phyloP scores from a whole-genome alignment of 2,113 vertebrate species.

The Myanophis thanlyinensis region DNA sequence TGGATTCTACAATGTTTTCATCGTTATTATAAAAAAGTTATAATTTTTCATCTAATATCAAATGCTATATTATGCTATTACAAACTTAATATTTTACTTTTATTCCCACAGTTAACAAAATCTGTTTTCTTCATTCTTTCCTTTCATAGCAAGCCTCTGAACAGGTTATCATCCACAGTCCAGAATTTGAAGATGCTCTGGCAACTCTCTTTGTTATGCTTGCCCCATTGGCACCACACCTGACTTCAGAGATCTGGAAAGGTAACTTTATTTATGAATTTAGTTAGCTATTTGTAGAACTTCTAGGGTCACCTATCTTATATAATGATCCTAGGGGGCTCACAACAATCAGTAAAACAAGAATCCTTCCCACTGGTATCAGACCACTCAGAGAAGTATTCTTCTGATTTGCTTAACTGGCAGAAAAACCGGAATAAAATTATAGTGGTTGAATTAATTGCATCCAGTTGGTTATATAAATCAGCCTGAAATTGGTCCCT shows the following conservation, averaged over 20 bases:
- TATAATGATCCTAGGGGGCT: background rate
- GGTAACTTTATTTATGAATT: slow-evolving; percentile 69
- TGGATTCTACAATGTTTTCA: background rate
- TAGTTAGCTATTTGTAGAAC: background rate
- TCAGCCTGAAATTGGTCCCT: background rate
- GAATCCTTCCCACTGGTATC: background rate
- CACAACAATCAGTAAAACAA: background rate
- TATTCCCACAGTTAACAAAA: background rate
- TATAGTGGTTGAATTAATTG: background rate
- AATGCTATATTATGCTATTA: background rate
- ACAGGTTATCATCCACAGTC: slow-evolving; percentile 80
- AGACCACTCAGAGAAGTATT: background rate
- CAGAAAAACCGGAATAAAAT: background rate
- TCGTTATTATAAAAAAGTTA: background rate
- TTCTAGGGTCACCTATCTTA: background rate
- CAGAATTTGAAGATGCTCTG: slow-evolving; percentile 89
- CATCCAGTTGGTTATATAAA: background rate
- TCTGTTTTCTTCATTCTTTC: slow-evolving; percentile 9
- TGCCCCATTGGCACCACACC: slow-evolving; percentile 89
- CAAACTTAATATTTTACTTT: background rate
- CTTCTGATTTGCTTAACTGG: background rate
- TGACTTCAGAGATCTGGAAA: slow-evolving; percentile 96
- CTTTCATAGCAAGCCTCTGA: slow-evolving; percentile 75
- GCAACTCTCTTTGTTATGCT: slow-evolving; percentile 84
- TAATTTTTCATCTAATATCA: background rate